phyloP scores from a whole-genome alignment of 2,888 invertebrate species.

The Diaperis boleti region DNA sequence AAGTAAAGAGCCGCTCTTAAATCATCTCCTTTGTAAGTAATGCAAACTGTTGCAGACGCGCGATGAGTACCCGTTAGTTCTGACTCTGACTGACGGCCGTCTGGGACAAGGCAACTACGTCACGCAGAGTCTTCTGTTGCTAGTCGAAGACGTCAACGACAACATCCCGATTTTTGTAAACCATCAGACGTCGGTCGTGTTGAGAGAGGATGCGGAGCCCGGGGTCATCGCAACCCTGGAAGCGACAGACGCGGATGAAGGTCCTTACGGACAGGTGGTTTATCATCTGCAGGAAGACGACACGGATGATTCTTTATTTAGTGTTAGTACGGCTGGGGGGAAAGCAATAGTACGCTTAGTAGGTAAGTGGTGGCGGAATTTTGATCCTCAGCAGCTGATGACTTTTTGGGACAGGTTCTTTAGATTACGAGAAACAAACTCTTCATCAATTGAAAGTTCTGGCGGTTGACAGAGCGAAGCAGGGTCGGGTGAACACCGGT shows the following conservation, averaged over 20 bases:
- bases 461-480: slow-evolving; percentile 87
- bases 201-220: slow-evolving; percentile 84
- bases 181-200: slow-evolving; percentile 84
- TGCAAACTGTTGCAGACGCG: slow-evolving; percentile 71
- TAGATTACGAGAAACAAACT: slow-evolving; percentile 90
- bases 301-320: slow-evolving; percentile 81
- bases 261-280: slow-evolving; percentile 92
- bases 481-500: slow-evolving; percentile 87
- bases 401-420: slow-evolving; percentile 54
- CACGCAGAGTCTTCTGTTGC: slow-evolving; percentile 87
- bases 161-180: slow-evolving; percentile 90
- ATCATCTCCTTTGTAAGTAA: slow-evolving; percentile 44
- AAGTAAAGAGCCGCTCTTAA: slow-evolving; percentile 74
- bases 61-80: slow-evolving; percentile 89
- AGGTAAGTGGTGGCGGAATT: slow-evolving; percentile 65
- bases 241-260: slow-evolving; percentile 91
- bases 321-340: slow-evolving; percentile 85
- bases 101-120: slow-evolving; percentile 89
- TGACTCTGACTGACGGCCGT: slow-evolving; percentile 89
- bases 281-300: slow-evolving; percentile 88
- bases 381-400: too few species aligned
- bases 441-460: slow-evolving; percentile 86
- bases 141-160: slow-evolving; percentile 94
- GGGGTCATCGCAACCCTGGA: slow-evolving; percentile 84
- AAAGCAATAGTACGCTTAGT: slow-evolving; percentile 85